Evolutionary conservation across 2,113 vertebrate genomes (phyloP).

Genomic region (Zeus faber): DNA sequence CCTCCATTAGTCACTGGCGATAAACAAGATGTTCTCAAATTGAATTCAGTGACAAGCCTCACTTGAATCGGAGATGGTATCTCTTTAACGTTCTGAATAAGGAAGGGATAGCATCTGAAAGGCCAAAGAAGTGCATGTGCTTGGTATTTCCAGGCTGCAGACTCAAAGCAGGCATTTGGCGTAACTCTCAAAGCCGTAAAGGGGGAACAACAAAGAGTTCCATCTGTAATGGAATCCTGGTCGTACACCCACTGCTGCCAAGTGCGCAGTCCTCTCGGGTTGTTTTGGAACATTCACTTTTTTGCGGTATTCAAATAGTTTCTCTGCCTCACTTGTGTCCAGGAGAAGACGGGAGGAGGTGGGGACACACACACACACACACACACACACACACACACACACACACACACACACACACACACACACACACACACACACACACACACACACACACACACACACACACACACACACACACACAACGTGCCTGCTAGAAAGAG

Average conservation of each 20-base stretch:
- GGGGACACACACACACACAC: too few species aligned
- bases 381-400: too few species aligned
- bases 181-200: slow-evolving; percentile 22
- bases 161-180: slow-evolving; percentile 41
- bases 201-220: slow-evolving; percentile 20
- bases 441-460: too few species aligned
- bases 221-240: slow-evolving; percentile 27
- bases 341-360: slow-evolving; percentile 13
- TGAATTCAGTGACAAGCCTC: too few species aligned
- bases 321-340: slow-evolving; percentile 28
- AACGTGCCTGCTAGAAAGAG: too few species aligned
- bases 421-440: too few species aligned
- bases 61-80: slow-evolving; percentile 24
- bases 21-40: too few species aligned
- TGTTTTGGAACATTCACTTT: slow-evolving; percentile 48
- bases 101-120: too few species aligned
- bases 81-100: too few species aligned
- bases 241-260: slow-evolving; percentile 6
- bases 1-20: too few species aligned
- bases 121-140: slow-evolving; percentile 7
- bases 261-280: neutral
- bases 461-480: too few species aligned
- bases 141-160: slow-evolving; percentile 29
- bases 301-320: slow-evolving; percentile 15
- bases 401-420: too few species aligned